phyloP scores from a whole-genome alignment of 2,888 invertebrate genomes.

The Plemyria rubiginata region DNA sequence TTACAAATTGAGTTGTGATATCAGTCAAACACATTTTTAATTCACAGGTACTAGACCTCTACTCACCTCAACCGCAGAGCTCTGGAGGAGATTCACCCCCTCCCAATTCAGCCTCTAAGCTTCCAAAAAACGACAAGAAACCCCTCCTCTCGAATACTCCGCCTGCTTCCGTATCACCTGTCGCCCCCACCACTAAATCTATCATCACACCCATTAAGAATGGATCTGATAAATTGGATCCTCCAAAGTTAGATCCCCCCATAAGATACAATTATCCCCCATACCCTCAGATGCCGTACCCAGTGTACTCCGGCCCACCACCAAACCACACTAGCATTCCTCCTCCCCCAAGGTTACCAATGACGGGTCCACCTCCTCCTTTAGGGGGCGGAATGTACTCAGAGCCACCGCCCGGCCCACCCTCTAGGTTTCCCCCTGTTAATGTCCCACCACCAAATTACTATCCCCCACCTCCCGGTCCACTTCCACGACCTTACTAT shows the following conservation, averaged over 20 bases:
- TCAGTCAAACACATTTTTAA: conserved; percentile 28
- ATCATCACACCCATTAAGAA: conserved; percentile 72
- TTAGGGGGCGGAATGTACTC: conserved; percentile 61
- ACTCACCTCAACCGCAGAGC: conserved; percentile 89
- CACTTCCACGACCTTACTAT: conserved; percentile 71
- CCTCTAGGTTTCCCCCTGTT: conserved; percentile 61
- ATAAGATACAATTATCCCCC: conserved; percentile 64
- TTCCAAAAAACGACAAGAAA: conserved; percentile 84
- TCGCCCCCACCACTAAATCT: conserved; percentile 62
- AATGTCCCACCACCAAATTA: conserved; percentile 75
- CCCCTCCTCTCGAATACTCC: conserved; percentile 78
- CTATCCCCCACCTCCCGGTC: conserved; percentile 67
- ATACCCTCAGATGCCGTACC: conserved; percentile 71
- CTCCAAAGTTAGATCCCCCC: conserved; percentile 67
- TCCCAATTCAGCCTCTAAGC: conserved; percentile 72
- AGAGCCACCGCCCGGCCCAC: conserved; percentile 71
- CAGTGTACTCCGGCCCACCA: conserved; percentile 75
- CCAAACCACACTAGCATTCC: conserved; percentile 48
- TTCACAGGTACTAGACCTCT: conserved; percentile 91
- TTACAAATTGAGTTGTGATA: too few species aligned
- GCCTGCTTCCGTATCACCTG: conserved; percentile 79
- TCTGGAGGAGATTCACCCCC: conserved; percentile 89
- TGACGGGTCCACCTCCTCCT: conserved; percentile 60
- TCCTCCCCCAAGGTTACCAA: conserved; percentile 70
- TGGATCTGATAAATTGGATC: conserved; percentile 68